Percentiles rank a stretch among this genome's conserved stretches.
phyloP scores from a whole-genome alignment of 2,888 invertebrate species.

The Halictus ligatus region DNA sequence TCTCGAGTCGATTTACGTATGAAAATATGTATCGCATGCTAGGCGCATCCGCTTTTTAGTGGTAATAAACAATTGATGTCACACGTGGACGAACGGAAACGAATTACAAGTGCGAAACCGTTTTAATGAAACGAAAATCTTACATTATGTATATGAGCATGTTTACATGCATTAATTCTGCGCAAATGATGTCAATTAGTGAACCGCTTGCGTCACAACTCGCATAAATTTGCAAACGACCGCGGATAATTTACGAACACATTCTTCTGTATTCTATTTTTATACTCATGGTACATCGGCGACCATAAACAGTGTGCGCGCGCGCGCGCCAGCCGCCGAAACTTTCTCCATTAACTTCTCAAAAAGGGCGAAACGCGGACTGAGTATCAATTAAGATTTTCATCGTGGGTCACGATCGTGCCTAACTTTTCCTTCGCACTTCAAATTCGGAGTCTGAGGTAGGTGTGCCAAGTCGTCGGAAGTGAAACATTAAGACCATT shows the following conservation, averaged over 20 bases:
- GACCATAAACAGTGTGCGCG: no score
- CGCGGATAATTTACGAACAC: background rate
- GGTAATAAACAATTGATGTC: background rate
- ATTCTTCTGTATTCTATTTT: conserved; percentile 15
- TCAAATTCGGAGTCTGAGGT: conserved; percentile 10
- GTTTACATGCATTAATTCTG: conserved; percentile 33
- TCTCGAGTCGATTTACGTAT: background rate
- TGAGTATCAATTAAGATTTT: conserved; percentile 4
- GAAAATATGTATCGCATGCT: background rate
- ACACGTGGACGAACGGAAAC: no score
- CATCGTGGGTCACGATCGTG: background rate
- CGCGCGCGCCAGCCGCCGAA: background rate
- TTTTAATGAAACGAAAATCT: conserved; percentile 22
- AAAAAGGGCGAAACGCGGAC: background rate
- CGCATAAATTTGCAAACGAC: conserved; percentile 20
- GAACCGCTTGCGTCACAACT: background rate
- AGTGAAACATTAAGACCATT: conserved; percentile 32
- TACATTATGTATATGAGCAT: background rate
- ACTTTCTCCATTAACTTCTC: background rate
- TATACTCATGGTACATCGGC: background rate
- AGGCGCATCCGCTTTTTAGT: background rate
- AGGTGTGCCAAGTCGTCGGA: conserved; percentile 39
- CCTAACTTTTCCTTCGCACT: background rate
- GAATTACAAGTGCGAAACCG: no score
- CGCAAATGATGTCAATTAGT: conserved; percentile 11